Evolutionary conservation across 2,797 vertebrate genomes (phyloP).

Genomic region (Muscicapa comitata): DNA sequence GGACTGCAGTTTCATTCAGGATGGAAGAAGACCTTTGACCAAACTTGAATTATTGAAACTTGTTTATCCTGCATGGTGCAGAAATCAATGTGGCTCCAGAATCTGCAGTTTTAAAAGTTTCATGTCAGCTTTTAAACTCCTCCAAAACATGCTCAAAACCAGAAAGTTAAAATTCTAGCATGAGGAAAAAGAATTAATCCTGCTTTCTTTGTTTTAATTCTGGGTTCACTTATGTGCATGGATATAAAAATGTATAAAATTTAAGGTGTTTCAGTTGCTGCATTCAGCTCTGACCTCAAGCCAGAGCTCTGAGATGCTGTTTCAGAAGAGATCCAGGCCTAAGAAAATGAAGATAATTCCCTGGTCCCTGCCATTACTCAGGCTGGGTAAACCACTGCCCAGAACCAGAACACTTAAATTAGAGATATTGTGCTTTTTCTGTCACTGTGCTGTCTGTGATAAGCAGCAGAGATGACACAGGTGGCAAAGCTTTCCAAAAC

Average conservation of each 20-base stretch:
- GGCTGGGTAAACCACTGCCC: background rate
- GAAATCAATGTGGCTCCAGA: background rate
- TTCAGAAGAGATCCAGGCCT: background rate
- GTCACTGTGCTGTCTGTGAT: background rate
- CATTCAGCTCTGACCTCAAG: background rate
- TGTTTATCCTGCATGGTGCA: background rate
- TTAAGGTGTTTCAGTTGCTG: background rate
- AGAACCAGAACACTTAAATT: background rate
- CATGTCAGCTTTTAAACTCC: background rate
- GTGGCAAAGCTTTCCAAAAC: background rate
- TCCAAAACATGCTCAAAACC: background rate
- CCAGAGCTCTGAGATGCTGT: background rate
- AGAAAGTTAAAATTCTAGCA: background rate
- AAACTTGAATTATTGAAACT: background rate
- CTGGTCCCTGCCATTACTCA: background rate
- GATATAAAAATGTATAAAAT: background rate
- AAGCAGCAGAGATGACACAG: background rate
- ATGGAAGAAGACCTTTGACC: background rate
- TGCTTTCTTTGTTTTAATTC: background rate
- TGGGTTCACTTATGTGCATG: fast-evolving
- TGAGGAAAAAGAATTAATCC: background rate
- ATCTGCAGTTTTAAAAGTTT: background rate
- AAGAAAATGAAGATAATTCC: background rate
- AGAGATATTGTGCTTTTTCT: background rate
- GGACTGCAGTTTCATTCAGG: background rate